Evolutionary conservation across 2,797 vertebrate genomes (phyloP), one percentile per base, ranked within the genome.

Genomic region (Anas georgica): DNA sequence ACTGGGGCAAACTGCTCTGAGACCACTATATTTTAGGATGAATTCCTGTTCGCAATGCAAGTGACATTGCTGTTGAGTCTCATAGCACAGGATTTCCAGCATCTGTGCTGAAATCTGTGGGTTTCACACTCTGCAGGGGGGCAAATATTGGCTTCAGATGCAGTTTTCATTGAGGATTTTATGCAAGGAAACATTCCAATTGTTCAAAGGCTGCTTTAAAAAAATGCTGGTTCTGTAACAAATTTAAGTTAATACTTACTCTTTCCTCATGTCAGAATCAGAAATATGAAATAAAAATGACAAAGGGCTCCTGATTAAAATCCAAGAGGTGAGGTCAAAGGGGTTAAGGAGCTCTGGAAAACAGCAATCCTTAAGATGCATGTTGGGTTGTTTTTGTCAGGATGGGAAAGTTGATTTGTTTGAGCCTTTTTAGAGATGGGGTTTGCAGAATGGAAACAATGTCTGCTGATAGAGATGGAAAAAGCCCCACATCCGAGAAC

Each of bases 81-180:
- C 62, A 35, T 0, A 39, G 83, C 31, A 28, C 56, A 60, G 48
- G 45, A 9, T 37, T 0, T 92, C 86, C 88, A 94, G 84, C 69
- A 41, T 90, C 75, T 91, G 75, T 86, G 96, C 78, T 94, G 93
- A 95, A 95, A 96, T 92, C 56, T 90, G 83, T 68, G 90, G 94
- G 81, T 95, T 94, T 95, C 92, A 80, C 94, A 86, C 94, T 74
- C 91, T 12, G 33, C 81, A 94, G 88, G 94, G 63, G 50, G 26
- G 63, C 3, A 45, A 82, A 69, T 69, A 64, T 10, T 88, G 79
- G 45, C 86, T 64, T 80, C 88, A 76, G 68, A 90, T 7, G 3
- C 25, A 66, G 87, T 94, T 93, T 93, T 94, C 81, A 83, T 91
- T 66, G 70, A 92, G 86, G 68, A 84, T 82, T 96, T 96, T 91